Percentiles rank a stretch among this genome's conserved stretches.
Conservation (phyloP, 2,113 vertebrate genomes). For the Poeciliopsis retropinna region DNA sequence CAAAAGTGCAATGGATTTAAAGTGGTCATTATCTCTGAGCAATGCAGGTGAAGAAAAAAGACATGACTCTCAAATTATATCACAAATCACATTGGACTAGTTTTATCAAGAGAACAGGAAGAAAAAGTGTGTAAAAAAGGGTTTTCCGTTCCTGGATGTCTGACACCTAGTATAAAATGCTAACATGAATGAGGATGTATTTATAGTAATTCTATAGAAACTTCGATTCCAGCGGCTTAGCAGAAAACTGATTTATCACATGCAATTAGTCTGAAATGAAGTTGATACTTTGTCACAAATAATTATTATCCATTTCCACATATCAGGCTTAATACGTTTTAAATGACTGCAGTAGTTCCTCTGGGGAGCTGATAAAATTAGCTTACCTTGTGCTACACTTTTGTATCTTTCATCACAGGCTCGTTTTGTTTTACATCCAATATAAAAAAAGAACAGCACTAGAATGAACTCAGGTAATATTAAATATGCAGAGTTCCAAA, state of each 20-base stretch:
- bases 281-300: constrained; percentile 21
- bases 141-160: background rate
- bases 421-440: constrained; percentile 11
- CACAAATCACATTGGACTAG: constrained; percentile 18
- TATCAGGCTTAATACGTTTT: constrained; percentile 16
- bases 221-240: background rate
- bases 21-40: constrained; percentile 77
- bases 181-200: constrained; percentile 26
- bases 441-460: background rate
- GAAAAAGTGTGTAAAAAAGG: background rate
- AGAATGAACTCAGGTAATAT: constrained; percentile 27
- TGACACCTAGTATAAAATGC: constrained; percentile 1
- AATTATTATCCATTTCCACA: constrained; percentile 64
- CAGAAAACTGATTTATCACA: constrained; percentile 32
- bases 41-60: constrained; percentile 74
- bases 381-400: constrained; percentile 13
- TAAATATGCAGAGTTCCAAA: constrained; percentile 36
- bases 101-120: constrained; percentile 1
- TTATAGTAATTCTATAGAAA: constrained; percentile 17
- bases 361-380: constrained; percentile 36
- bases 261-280: constrained; percentile 43
- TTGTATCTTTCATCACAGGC: constrained; percentile 8
- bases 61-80: constrained; percentile 1
- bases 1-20: constrained; percentile 70
- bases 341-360: constrained; percentile 16